Evolutionary conservation across 1,140 invertebrate genomes (phyloP).

Genomic region (Steinernema feltiae): DNA sequence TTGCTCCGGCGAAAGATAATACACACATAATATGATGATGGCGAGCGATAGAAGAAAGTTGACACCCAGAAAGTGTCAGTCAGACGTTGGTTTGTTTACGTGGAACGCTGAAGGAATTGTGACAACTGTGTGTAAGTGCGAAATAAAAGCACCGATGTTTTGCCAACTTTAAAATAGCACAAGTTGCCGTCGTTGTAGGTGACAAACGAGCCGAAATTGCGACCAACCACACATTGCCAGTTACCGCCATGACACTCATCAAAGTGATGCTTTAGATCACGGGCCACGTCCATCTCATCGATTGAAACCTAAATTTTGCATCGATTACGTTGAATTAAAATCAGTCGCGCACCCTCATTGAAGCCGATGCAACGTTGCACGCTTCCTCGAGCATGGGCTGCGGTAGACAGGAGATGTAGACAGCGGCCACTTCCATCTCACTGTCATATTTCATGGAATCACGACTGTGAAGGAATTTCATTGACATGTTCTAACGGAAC

Average conservation of each 20-base stretch:
- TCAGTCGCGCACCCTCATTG: background rate
- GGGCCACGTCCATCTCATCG: background rate
- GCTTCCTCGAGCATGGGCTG: background rate
- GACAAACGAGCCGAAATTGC: background rate
- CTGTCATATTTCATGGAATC: background rate
- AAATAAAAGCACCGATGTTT: slow-evolving; percentile 5
- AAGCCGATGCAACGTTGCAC: background rate
- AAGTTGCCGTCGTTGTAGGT: slow-evolving; percentile 1
- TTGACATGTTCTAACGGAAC: background rate
- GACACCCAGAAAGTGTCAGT: background rate
- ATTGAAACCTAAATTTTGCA: background rate
- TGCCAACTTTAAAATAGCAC: slow-evolving; percentile 6
- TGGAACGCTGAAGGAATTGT: background rate
- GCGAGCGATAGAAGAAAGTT: no score
- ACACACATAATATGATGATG: background rate
- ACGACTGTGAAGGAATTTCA: background rate
- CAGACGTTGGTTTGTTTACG: background rate
- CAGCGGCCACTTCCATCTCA: background rate
- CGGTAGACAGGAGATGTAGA: background rate
- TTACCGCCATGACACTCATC: background rate
- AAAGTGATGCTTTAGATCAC: background rate
- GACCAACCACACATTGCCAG: background rate
- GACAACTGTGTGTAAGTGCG: slow-evolving; percentile 13
- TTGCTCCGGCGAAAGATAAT: no score
- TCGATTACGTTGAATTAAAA: no score